These are phyloP conservation scores for Paramacrobiotus metropolitanus DNA, from an alignment of 1,140 invertebrate genomes.

Conservation along the genomic window DNA sequence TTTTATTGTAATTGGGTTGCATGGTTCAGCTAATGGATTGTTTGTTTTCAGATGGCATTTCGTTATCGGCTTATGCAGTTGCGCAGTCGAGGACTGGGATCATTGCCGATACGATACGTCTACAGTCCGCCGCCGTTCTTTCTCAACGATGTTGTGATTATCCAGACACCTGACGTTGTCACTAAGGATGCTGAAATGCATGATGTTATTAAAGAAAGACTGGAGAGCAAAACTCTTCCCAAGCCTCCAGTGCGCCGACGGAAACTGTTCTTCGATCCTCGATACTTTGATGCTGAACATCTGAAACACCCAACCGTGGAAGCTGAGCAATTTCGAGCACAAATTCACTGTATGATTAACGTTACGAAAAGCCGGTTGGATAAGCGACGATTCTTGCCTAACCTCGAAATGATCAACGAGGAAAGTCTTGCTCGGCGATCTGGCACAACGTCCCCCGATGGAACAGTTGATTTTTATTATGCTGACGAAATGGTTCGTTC, in stretches of 20 bases:
- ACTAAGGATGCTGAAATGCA: background rate
- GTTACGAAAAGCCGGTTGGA: background rate
- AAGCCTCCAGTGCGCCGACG: background rate
- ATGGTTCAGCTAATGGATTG: no score
- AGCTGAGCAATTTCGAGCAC: background rate
- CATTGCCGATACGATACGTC: background rate
- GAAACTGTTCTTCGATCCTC: background rate
- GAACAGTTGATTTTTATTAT: no score
- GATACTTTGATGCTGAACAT: background rate
- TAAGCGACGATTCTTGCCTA: background rate
- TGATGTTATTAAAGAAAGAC: background rate
- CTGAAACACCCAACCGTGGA: background rate
- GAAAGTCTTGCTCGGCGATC: background rate
- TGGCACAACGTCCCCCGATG: no score
- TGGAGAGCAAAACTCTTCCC: background rate
- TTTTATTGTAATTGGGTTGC: no score
- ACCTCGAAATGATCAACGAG: constrained; percentile 1
- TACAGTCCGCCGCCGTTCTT: constrained; percentile 5
- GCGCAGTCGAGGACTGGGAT: background rate
- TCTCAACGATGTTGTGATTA: constrained; percentile 1
- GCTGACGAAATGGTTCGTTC: no score
- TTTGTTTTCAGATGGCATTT: background rate
- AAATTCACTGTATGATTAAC: constrained; percentile 3
- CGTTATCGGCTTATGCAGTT: background rate
- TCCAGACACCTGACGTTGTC: background rate